Conservation (phyloP, 2,113 vertebrate species). For the Gulo gulo region DNA sequence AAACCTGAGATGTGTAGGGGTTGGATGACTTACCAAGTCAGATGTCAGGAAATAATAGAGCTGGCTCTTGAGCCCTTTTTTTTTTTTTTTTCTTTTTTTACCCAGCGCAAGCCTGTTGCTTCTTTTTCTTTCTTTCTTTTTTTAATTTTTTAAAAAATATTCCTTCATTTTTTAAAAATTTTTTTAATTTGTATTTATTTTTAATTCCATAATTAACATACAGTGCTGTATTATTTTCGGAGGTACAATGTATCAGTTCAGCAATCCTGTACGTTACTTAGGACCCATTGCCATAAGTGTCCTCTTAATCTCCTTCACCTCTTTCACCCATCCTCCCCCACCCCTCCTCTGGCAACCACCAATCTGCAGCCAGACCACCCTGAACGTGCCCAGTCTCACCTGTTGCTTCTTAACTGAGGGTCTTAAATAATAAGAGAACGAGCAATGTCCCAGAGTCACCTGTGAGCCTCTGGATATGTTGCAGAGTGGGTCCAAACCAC, state of each 20-base stretch:
- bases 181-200: not conserved
- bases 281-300: not conserved
- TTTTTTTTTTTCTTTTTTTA: not conserved
- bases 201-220: not conserved
- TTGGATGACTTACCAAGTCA: not conserved
- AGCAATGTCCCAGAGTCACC: not conserved
- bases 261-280: not conserved
- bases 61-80: too few relatives aligned
- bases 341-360: not conserved
- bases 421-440: not conserved
- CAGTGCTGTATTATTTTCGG: not conserved
- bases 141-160: not conserved
- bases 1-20: not conserved
- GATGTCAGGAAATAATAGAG: not conserved
- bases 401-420: not conserved
- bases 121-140: not conserved
- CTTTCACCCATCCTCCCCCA: not conserved
- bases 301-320: not conserved
- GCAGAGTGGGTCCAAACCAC: not conserved
- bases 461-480: not conserved
- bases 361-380: not conserved
- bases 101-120: not conserved
- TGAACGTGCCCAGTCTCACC: not conserved
- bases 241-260: not conserved
- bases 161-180: not conserved